Percentiles rank a stretch among this genome's conserved stretches.
phyloP scores from a whole-genome alignment of 2,113 vertebrate genomes.

The Ailurus styani region DNA sequence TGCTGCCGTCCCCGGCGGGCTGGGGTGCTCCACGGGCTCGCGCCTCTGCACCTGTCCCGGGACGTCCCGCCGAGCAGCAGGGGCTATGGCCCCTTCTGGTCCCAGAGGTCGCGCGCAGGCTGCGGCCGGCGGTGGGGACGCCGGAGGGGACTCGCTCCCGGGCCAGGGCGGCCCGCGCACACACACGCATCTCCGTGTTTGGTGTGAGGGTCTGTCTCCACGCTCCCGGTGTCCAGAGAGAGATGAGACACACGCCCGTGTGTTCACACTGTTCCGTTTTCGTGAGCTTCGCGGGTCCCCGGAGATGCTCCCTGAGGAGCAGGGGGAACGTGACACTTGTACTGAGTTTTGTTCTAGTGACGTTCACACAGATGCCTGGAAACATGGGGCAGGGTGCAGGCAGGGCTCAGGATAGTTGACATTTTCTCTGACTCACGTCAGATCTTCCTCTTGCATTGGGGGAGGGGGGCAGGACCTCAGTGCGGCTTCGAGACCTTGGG shows the following conservation, averaged over 20 bases:
- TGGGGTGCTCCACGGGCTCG: not conserved
- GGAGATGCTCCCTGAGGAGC: accelerated
- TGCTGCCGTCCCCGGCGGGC: accelerated
- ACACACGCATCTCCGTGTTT: accelerated
- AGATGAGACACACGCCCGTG: accelerated
- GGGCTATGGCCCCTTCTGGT: accelerated
- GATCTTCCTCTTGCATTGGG: not conserved
- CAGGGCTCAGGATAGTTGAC: accelerated
- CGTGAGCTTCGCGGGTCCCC: accelerated
- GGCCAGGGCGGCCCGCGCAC: not conserved
- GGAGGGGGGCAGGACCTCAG: accelerated
- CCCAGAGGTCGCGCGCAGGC: not conserved
- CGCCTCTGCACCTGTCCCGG: accelerated
- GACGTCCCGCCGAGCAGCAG: not conserved
- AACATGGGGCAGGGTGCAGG: accelerated
- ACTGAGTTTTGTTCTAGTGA: accelerated
- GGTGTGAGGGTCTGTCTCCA: not conserved
- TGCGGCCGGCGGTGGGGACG: not conserved
- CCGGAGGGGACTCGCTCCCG: accelerated
- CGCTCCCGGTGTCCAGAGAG: accelerated
- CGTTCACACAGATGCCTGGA: accelerated
- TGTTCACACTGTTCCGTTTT: too few relatives aligned
- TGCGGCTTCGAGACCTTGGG: accelerated
- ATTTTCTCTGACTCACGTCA: accelerated
- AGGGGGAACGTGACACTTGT: accelerated